These are phyloP conservation scores for Pseudonaja textilis DNA, from an alignment of 2,113 vertebrate genomes.

Conservation along the genomic window DNA sequence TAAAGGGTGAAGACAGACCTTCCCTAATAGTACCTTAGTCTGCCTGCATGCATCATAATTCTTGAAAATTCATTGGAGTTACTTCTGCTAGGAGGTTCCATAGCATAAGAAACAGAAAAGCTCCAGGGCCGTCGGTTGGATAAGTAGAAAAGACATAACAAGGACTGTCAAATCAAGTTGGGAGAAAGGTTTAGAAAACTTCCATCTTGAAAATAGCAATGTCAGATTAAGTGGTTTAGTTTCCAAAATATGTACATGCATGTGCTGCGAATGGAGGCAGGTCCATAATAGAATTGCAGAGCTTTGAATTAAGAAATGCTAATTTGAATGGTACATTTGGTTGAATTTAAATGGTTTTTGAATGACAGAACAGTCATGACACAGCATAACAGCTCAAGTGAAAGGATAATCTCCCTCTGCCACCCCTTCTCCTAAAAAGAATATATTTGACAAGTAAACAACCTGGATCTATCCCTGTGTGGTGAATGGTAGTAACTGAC, in stretches of 20 bases:
- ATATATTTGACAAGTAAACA: not conserved
- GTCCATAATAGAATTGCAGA: not conserved
- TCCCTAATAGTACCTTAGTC: not conserved
- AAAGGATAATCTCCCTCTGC: not conserved
- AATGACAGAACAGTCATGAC: not conserved
- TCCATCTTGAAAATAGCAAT: not conserved
- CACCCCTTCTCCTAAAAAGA: not conserved
- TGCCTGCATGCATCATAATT: not conserved
- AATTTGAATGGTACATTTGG: not conserved
- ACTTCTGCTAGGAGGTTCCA: not conserved
- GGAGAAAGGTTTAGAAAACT: not conserved
- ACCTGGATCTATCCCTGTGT: not conserved
- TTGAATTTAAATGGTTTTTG: not conserved
- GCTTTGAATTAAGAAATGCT: not conserved
- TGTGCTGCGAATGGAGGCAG: not conserved
- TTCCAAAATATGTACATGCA: not conserved
- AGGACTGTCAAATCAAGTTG: not conserved
- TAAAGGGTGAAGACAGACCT: too few species aligned
- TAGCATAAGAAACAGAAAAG: not conserved
- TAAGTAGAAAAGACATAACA: not conserved
- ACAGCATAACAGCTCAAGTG: not conserved
- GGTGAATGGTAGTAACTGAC: not conserved
- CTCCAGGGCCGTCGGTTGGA: not conserved
- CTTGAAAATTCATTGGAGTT: not conserved
- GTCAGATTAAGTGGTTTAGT: not conserved